Conservation (phyloP, 1,140 invertebrate genomes). For the Drosophila nannoptera region DNA sequence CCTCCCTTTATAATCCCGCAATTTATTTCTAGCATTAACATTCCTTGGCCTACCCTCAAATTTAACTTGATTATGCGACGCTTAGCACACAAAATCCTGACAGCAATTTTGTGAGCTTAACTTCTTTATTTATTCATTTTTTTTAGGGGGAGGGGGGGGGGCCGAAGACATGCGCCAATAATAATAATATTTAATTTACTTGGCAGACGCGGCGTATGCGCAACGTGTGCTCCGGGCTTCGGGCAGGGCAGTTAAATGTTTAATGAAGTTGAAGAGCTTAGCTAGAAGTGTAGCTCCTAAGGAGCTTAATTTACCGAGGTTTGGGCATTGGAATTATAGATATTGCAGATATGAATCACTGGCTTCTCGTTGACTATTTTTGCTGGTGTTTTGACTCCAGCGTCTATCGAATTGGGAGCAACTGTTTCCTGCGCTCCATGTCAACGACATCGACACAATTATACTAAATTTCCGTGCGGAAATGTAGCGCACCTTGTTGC, state of each 20-base stretch:
- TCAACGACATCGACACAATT: conserved; percentile 69
- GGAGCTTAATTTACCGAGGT: neutral
- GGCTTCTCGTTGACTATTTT: neutral
- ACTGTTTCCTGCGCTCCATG: conserved; percentile 68
- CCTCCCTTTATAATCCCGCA: neutral
- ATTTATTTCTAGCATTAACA: conserved; percentile 2
- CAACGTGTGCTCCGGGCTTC: conserved; percentile 14
- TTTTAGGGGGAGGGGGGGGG: neutral
- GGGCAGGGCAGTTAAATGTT: conserved; percentile 25
- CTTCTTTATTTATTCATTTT: neutral
- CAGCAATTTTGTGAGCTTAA: conserved; percentile 9
- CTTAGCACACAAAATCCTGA: conserved; percentile 5
- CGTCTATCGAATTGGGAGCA: conserved; percentile 35
- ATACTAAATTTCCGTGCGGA: conserved; percentile 69
- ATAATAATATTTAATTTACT: conserved; percentile 51
- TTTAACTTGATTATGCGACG: conserved; percentile 7
- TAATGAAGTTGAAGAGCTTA: conserved; percentile 24
- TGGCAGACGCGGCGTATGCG: conserved; percentile 40
- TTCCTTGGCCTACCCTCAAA: neutral
- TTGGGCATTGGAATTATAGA: neutral
- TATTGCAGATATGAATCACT: too few relatives aligned
- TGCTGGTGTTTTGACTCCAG: neutral
- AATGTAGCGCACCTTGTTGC: conserved; percentile 41
- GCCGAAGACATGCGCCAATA: conserved; percentile 31
- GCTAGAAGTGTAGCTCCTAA: neutral